Evolutionary conservation across 2,113 vertebrate species (phyloP).

Genomic region (Martes martes): DNA sequence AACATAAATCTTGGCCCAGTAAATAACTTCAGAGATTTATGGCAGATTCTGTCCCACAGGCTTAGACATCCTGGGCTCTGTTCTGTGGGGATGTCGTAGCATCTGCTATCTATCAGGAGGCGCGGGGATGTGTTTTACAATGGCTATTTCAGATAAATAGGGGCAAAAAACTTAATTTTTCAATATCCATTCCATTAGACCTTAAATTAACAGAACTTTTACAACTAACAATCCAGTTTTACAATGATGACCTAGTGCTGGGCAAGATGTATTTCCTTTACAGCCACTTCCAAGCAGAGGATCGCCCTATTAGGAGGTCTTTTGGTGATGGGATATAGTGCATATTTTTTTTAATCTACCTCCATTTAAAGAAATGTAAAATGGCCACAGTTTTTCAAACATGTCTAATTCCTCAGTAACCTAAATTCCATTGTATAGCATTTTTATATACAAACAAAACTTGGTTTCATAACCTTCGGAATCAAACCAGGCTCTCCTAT

Average conservation of each 20-base stretch:
- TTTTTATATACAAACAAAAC: background rate
- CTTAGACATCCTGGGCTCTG: background rate
- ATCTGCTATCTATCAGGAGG: slow-evolving; percentile 68
- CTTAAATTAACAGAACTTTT: slow-evolving; percentile 49
- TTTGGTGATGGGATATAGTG: background rate
- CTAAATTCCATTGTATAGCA: background rate
- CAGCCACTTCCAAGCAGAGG: background rate
- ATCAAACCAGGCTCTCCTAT: background rate
- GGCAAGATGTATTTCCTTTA: background rate
- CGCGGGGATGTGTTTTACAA: slow-evolving; percentile 35
- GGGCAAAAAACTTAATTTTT: slow-evolving; percentile 18
- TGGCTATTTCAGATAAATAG: slow-evolving; percentile 56
- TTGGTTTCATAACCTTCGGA: background rate
- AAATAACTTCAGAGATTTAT: slow-evolving; percentile 58
- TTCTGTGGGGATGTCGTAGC: background rate
- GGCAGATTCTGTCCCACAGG: background rate
- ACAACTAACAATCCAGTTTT: slow-evolving; percentile 41
- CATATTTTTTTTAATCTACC: background rate
- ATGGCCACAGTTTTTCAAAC: background rate
- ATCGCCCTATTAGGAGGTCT: background rate
- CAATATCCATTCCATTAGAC: slow-evolving; percentile 45
- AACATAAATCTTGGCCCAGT: slow-evolving; percentile 59
- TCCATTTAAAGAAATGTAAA: background rate
- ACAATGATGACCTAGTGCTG: background rate
- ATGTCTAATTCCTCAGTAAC: background rate